These are phyloP conservation scores for Ochropleura plecta DNA, from an alignment of 2,888 invertebrate species.

Conservation along the genomic window DNA sequence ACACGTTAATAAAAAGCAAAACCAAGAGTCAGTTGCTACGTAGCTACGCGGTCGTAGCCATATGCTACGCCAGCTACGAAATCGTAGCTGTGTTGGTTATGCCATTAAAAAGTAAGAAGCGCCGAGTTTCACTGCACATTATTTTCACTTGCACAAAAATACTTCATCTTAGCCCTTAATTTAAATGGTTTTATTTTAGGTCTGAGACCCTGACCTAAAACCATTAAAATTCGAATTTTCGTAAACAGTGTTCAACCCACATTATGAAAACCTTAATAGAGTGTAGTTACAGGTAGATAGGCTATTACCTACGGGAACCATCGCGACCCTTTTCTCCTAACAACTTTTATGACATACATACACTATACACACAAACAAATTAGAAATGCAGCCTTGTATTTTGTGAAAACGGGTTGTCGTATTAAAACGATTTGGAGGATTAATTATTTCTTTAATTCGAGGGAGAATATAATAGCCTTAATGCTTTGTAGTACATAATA, in stretches of 20 bases:
- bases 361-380: conserved; percentile 15
- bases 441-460: background rate
- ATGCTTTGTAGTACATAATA: no score
- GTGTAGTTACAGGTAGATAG: conserved; percentile 33
- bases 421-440: background rate
- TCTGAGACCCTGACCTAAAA: background rate
- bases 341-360: conserved; percentile 28
- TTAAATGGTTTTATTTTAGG: no score
- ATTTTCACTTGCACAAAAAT: background rate
- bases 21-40: background rate
- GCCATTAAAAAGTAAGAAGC: background rate
- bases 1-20: background rate
- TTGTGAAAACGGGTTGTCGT: background rate
- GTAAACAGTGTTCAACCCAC: conserved; percentile 24
- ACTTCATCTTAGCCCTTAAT: background rate
- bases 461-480: no score
- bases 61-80: background rate
- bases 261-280: conserved; percentile 30
- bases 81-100: background rate
- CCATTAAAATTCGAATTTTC: conserved; percentile 4
- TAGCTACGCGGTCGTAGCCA: background rate
- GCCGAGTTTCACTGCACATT: background rate
- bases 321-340: conserved; percentile 39
- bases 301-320: conserved; percentile 36
- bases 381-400: conserved; percentile 16